Conservation (phyloP, 2,888 invertebrate genomes). For the Cryptosula pallasiana region DNA sequence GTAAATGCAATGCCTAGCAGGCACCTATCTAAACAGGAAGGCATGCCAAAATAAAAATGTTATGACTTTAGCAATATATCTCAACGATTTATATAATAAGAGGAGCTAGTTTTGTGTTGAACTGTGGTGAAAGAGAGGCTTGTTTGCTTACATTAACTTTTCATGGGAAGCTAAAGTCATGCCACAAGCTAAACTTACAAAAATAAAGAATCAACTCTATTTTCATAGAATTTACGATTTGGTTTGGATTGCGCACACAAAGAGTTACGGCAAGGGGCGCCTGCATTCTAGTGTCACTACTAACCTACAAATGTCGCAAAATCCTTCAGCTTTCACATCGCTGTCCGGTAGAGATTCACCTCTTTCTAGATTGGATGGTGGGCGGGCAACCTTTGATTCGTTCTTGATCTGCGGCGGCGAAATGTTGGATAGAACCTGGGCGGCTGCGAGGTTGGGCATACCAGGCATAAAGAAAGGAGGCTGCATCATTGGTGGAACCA, state of each 20-base stretch:
- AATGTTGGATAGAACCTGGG: neutral
- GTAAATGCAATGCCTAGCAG: neutral
- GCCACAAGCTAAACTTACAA: too few species aligned
- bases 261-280: too few species aligned
- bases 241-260: too few species aligned
- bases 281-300: too few species aligned
- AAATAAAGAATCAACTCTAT: too few species aligned
- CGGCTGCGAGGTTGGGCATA: constrained; percentile 30
- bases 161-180: neutral
- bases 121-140: neutral
- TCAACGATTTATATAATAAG: neutral
- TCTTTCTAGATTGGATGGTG: constrained; percentile 3
- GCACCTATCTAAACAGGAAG: neutral
- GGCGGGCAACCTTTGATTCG: neutral
- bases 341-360: constrained; percentile 5
- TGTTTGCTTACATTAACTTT: neutral
- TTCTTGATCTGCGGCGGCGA: neutral
- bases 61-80: neutral
- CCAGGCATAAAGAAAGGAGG: constrained; percentile 31
- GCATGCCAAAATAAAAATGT: neutral
- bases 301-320: constrained; percentile 12
- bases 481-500: constrained; percentile 30
- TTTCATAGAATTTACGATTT: too few species aligned
- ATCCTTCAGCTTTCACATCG: constrained; percentile 5
- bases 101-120: neutral